Base-by-base conservation (phyloP, 2,888 invertebrate species). In the Lycophotia porphyrea region DNA sequence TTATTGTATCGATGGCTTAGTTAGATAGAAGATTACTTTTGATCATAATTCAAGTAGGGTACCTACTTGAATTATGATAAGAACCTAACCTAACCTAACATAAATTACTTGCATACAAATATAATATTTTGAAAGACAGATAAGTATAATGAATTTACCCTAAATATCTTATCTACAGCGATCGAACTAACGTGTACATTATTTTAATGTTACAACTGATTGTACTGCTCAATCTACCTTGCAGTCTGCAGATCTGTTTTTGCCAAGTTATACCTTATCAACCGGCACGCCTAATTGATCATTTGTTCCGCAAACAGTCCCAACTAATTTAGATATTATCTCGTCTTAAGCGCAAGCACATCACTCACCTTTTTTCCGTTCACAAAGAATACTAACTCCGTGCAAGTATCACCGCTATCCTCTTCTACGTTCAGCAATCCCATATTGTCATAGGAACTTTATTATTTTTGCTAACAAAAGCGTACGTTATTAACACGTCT, bases 361-460 rank as follows among this genome's bases (percentile, higher is more conserved):
- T 71, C 52, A 89, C 92, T 81, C 86, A 96, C 96, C 96, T 95
- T 96, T 83, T 96, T 96, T 71, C 96, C 95, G 85, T 96, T 96
- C 9, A 96, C 96, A 88, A 93, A 97, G 89, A 97, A 95, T 71
- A 95, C 95, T 89, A 95, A 90, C 80, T 93, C 93, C 8, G 93
- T 92, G 70, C 88, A 86, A 71, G 93, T 88, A 60, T 93, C 93
- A 73, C 88, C 90, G 18, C 77, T 73, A 70, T 95, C 94, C 55
- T 95, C 95, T 31, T 95, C 95, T 1, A 89, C 84, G 81, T 96
- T 95, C 65, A 93, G 88, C 66, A 93, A 85, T 77, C 95, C 95
- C 96, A 96, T 96, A 15, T 81, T 90, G 69, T 68, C 70, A 65
- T 67, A 66, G 70, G 49, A 72, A 67, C 39, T 79, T 75, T 70